Evolutionary conservation across 1,140 invertebrate species (phyloP), one percentile per base, ranked within the genome.

Genomic region (Drosophila sechellia): DNA sequence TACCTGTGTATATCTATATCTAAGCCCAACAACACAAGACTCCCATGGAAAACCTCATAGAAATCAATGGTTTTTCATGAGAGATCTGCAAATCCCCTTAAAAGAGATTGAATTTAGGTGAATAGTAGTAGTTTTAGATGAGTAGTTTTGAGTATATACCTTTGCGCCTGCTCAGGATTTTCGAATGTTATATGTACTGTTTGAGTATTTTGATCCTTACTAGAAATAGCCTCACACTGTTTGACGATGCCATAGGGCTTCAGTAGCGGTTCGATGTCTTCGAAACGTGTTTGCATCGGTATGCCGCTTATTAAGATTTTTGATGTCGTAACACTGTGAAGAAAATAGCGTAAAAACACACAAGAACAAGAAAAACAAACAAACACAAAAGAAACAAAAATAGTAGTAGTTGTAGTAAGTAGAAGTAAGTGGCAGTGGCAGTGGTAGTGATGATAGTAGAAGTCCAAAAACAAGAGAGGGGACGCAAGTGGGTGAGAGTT

Each of bases 281-380:
- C 97, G 93, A 96, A 94, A 91, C 95, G 95, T 73, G 95, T 94
- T 93, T 97, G 95, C 77, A 94, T 93, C 74, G 97, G 96, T 90
- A 98, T 94, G 92, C 97, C 97, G 93, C 96, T 96, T 93, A 98
- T 95, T 83, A 97, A 94, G 81, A 98, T 95, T 93, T 96, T 97
- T 91, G 95, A 94, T 75, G 95, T 95, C 66, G 95, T 95, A 92
- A 95, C 94, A 94, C 95, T 96, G 95, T 81, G 90, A 90, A 90
- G 77, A 87, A 87, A 87, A 87, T 87, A 89, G 84, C 79, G 79
- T 87, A 87, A 90, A 80, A 85, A 80, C 80, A 90, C 85, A 90
- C 80, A 90, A 78, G 61, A 83, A 69, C 69, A 77, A 76, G 60
- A 54, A 66, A 58, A 68, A 69, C 58, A 64, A 60, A 78, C 46